A percentile compares a stretch with the other conserved stretches of the same genome.
Evolutionary conservation across 2,888 invertebrate species (phyloP).

Genomic region (Drosophila emarginata): DNA sequence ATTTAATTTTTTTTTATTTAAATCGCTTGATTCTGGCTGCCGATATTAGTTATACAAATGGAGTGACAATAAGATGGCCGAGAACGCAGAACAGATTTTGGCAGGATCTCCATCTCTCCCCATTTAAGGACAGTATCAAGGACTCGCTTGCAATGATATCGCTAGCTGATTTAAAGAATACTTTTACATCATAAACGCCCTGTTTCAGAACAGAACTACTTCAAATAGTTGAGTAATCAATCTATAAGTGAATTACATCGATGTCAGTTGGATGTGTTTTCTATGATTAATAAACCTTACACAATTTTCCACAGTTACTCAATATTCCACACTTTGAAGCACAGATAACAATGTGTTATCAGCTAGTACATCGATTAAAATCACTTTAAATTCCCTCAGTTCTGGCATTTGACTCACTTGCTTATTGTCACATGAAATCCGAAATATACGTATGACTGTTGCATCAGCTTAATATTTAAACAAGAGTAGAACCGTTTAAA

Average conservation of each 20-base stretch:
- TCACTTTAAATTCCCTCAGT: not conserved
- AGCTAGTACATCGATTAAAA: not conserved
- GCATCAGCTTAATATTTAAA: not conserved
- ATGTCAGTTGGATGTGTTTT: constrained; percentile 84
- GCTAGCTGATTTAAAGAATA: too few relatives aligned
- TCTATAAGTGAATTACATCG: constrained; percentile 78
- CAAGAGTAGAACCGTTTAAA: too few relatives aligned
- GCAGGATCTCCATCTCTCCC: constrained; percentile 94
- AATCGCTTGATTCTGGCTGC: constrained; percentile 86
- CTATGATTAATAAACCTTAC: too few relatives aligned
- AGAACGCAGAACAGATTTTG: too few relatives aligned
- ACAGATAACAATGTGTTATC: not conserved
- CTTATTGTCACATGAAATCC: not conserved
- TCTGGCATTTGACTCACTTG: too few relatives aligned
- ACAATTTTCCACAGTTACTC: not conserved
- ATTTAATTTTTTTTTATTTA: constrained; percentile 85
- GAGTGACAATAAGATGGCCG: too few relatives aligned
- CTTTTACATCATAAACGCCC: too few relatives aligned
- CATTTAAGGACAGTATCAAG: constrained; percentile 93
- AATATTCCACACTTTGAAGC: not conserved
- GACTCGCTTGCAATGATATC: constrained; percentile 89
- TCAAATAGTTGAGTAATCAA: constrained; percentile 78
- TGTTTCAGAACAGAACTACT: too few relatives aligned
- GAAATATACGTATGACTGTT: too few relatives aligned
- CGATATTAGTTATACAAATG: constrained; percentile 83